phyloP scores from a whole-genome alignment of 2,888 invertebrate genomes.

The Ischnura elegans region DNA sequence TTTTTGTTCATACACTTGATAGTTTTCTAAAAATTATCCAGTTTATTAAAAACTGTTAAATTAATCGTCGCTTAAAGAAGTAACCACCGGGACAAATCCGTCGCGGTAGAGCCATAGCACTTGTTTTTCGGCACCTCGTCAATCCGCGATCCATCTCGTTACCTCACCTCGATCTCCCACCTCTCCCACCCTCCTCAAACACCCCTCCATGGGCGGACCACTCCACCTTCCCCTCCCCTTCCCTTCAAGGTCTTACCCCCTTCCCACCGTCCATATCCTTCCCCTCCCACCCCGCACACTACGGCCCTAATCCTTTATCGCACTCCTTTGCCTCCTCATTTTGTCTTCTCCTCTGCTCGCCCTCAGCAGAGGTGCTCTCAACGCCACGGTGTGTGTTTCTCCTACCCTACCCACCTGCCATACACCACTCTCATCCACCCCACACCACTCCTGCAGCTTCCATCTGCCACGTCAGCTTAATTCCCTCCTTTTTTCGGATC shows the following conservation, averaged over 20 bases:
- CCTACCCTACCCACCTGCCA: background rate
- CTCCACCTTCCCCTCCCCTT: no score
- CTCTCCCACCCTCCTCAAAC: background rate
- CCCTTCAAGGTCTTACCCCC: no score
- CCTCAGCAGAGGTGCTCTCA: background rate
- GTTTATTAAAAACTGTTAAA: no score
- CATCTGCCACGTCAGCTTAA: conserved; percentile 26
- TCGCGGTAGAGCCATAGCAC: background rate
- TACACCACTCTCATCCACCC: background rate
- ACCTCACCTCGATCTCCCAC: background rate
- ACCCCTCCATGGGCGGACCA: no score
- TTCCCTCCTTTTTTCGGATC: background rate
- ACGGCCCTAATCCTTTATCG: conserved; percentile 25
- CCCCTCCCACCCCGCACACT: background rate
- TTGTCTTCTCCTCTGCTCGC: background rate
- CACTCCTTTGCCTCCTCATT: conserved; percentile 1
- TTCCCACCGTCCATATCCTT: no score
- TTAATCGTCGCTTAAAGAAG: no score
- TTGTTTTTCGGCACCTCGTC: background rate
- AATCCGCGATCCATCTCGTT: background rate
- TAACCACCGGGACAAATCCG: no score
- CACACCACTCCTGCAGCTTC: background rate
- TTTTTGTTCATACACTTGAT: no score
- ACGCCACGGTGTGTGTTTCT: background rate
- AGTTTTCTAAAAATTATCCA: no score